Conservation (phyloP, 2,888 invertebrate genomes). For the Onchidella celtica region DNA sequence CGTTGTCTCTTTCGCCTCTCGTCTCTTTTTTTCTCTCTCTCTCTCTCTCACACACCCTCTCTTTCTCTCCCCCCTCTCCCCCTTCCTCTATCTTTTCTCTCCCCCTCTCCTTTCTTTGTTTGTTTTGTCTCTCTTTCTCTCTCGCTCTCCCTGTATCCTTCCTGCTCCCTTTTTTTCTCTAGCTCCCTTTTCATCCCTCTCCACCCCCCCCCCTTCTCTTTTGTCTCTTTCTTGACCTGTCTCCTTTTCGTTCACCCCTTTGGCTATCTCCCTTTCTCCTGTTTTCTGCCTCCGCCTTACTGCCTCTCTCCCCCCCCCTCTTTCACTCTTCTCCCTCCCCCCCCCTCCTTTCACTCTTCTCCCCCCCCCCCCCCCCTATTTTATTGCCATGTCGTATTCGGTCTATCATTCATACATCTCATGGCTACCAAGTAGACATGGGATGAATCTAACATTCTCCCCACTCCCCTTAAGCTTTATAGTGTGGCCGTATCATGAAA, state of each 20-base stretch:
- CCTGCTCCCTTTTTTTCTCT: background rate
- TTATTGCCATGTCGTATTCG: background rate
- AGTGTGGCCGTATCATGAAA: no score
- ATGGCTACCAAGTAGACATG: no score
- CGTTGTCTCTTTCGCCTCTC: no score
- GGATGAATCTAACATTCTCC: background rate
- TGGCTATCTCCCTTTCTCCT: slow-evolving; percentile 19
- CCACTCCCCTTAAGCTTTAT: background rate
- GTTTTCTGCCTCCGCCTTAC: background rate
- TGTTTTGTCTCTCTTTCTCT: background rate
- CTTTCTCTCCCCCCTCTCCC: no score
- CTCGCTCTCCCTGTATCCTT: background rate
- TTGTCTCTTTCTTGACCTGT: background rate
- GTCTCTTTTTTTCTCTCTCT: no score
- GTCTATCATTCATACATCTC: no score
- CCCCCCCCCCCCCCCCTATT: slow-evolving; percentile 10
- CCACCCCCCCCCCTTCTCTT: background rate
- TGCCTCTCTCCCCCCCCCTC: slow-evolving; percentile 13
- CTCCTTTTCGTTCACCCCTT: background rate
- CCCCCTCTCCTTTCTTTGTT: background rate
- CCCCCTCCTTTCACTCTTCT: background rate
- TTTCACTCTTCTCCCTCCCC: slow-evolving; percentile 7
- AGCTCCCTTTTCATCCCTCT: background rate
- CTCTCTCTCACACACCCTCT: no score
- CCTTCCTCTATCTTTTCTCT: slow-evolving; percentile 1